Evolutionary conservation across 2,888 invertebrate species (phyloP).

Genomic region (Drosophila gaucha): DNA sequence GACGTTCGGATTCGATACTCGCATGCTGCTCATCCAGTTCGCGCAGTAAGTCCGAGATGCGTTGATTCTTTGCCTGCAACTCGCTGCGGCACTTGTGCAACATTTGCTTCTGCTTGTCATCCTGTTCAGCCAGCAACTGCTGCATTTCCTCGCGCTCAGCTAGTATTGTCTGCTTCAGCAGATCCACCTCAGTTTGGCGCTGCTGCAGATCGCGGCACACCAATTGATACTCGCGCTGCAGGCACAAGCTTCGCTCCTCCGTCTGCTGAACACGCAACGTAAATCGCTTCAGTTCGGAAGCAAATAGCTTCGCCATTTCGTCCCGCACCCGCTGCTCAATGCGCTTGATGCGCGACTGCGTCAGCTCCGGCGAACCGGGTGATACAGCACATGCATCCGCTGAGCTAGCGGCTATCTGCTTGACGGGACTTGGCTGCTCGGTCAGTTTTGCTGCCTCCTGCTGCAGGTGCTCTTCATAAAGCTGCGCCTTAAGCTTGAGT

Average conservation of each 20-base stretch:
- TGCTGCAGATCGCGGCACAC: slow-evolving; percentile 73
- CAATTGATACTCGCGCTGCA: slow-evolving; percentile 79
- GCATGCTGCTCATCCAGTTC: slow-evolving; percentile 81
- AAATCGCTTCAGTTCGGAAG: slow-evolving; percentile 87
- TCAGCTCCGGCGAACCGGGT: slow-evolving; percentile 81
- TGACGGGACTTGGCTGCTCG: neutral
- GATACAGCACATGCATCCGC: slow-evolving; percentile 21
- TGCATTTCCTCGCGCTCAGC: slow-evolving; percentile 82
- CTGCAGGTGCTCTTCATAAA: slow-evolving; percentile 87
- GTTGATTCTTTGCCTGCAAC: slow-evolving; percentile 85
- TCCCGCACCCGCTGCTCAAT: slow-evolving; percentile 86
- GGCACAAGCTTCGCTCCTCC: slow-evolving; percentile 68
- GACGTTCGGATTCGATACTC: slow-evolving; percentile 85
- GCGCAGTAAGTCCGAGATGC: slow-evolving; percentile 78
- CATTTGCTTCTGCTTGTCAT: slow-evolving; percentile 74
- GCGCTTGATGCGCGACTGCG: slow-evolving; percentile 71
- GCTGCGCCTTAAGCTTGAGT: slow-evolving; percentile 87
- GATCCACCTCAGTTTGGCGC: slow-evolving; percentile 81
- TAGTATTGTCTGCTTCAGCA: slow-evolving; percentile 83
- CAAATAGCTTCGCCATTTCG: slow-evolving; percentile 89
- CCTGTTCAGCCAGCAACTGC: slow-evolving; percentile 74
- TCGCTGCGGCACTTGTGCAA: slow-evolving; percentile 78
- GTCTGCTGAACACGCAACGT: slow-evolving; percentile 84
- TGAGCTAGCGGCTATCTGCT: neutral
- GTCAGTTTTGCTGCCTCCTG: slow-evolving; percentile 12